These are phyloP conservation scores for Hyles vespertilio DNA, from an alignment of 1,140 invertebrate species.

Conservation along the genomic window DNA sequence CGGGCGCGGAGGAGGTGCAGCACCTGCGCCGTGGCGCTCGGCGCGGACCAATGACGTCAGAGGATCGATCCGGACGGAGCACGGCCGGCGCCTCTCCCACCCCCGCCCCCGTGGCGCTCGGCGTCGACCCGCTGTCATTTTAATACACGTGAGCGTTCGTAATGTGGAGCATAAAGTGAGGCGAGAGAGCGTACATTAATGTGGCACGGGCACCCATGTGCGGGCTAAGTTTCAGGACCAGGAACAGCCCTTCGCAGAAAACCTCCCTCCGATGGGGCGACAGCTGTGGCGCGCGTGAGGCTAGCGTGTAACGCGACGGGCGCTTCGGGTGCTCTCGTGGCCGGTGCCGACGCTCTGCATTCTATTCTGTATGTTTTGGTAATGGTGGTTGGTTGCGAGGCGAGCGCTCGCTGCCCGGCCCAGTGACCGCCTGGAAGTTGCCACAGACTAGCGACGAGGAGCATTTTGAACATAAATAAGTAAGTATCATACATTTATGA, in stretches of 20 bases:
- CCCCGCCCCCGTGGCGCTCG: constrained; percentile 18
- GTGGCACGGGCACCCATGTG: constrained; percentile 85
- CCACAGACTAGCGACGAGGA: no score
- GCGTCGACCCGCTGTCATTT: constrained; percentile 39
- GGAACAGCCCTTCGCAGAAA: constrained; percentile 96
- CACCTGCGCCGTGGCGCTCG: constrained; percentile 32
- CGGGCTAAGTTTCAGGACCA: constrained; percentile 94
- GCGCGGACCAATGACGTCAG: constrained; percentile 61
- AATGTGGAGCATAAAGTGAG: constrained; percentile 24
- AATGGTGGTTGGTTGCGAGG: no score
- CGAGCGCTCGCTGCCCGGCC: no score
- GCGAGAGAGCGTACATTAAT: constrained; percentile 13
- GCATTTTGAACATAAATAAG: no score
- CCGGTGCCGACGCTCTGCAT: no score
- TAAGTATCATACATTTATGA: no score
- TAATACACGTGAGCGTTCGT: constrained; percentile 39
- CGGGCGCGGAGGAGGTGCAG: constrained; percentile 31
- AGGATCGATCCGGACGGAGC: constrained; percentile 37
- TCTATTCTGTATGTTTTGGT: no score
- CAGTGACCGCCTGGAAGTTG: no score
- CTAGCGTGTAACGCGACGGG: constrained; percentile 19
- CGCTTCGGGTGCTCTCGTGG: no score
- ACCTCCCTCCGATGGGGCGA: constrained; percentile 96
- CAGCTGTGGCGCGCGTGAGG: constrained; percentile 83
- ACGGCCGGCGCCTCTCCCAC: constrained; percentile 30